A percentile compares a stretch with the other conserved stretches of the same genome.
Evolutionary conservation across 1,140 invertebrate genomes (phyloP).

Genomic region (Panagrolaimus sp.): DNA sequence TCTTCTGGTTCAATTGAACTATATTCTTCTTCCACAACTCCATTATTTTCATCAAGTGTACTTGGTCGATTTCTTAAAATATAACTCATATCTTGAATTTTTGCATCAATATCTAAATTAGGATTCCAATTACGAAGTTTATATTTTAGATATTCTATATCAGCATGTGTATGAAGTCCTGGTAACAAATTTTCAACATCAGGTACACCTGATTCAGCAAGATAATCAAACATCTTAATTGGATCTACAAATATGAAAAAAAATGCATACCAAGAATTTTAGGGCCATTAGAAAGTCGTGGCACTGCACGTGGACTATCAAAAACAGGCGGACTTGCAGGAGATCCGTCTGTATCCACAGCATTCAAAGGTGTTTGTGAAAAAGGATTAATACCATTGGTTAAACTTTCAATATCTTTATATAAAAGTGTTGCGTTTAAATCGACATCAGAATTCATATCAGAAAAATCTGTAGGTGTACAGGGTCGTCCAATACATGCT

Average conservation of each 20-base stretch:
- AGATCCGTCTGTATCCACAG: no score
- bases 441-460: slow-evolving; percentile 21
- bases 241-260: slow-evolving; percentile 51
- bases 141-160: slow-evolving; percentile 33
- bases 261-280: slow-evolving; percentile 17
- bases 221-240: slow-evolving; percentile 47
- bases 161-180: slow-evolving; percentile 31
- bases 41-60: neutral
- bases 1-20: neutral
- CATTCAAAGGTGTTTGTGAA: no score
- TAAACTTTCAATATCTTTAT: slow-evolving; percentile 10
- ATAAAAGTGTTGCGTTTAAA: slow-evolving; percentile 15
- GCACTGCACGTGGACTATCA: neutral
- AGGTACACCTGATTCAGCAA: slow-evolving; percentile 32
- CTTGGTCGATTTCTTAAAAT: slow-evolving; percentile 27
- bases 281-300: neutral
- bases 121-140: slow-evolving; percentile 34
- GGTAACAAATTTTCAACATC: slow-evolving; percentile 50
- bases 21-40: neutral
- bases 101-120: slow-evolving; percentile 44
- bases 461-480: slow-evolving; percentile 15
- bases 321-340: neutral
- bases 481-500: slow-evolving; percentile 4
- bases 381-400: neutral
- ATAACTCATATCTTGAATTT: slow-evolving; percentile 32